Conservation (phyloP, 2,797 vertebrate species). For the Arctocebus calabarensis region DNA sequence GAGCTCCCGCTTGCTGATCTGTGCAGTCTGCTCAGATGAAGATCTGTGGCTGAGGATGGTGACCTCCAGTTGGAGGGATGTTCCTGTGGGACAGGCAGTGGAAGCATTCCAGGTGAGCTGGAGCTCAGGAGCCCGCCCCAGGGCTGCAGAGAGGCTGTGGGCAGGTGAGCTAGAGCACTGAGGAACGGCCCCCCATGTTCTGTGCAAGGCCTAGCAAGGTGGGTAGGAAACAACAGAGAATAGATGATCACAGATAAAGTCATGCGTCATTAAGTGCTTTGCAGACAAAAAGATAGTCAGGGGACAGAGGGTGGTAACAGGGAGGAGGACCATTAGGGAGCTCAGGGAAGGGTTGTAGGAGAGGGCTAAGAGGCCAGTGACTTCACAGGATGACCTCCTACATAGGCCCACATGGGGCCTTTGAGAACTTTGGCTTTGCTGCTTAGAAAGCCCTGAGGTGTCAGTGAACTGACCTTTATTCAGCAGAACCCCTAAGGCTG, state of each 20-base stretch:
- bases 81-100: neutral
- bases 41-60: neutral
- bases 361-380: neutral
- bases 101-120: too few relatives aligned
- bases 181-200: neutral
- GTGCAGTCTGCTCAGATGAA: neutral
- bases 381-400: too few relatives aligned
- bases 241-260: too few relatives aligned
- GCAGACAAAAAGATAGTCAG: neutral
- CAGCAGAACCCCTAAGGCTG: neutral
- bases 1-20: neutral
- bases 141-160: too few relatives aligned
- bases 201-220: neutral
- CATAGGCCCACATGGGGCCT: neutral
- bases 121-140: neutral
- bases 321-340: neutral
- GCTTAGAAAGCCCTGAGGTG: neutral
- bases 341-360: neutral
- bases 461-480: neutral
- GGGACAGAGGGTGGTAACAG: neutral
- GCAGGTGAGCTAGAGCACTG: neutral
- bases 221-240: neutral
- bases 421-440: neutral
- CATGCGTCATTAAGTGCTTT: neutral
- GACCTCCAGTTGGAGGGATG: neutral